Evolutionary conservation across 2,113 vertebrate genomes (phyloP).

Genomic region (Peucedramus taeniatus): DNA sequence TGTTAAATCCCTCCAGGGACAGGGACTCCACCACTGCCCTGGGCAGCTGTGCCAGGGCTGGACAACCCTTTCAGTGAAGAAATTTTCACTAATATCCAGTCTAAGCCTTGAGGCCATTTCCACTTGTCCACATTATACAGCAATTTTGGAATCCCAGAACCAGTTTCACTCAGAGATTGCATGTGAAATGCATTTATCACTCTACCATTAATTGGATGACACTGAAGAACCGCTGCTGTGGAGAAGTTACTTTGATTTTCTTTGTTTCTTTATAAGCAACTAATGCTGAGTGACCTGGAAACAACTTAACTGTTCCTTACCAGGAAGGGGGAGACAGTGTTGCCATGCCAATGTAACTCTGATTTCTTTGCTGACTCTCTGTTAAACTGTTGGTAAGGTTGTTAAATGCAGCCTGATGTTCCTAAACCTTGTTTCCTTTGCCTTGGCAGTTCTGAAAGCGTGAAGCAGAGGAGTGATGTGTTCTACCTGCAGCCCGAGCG

Average conservation of each 20-base stretch:
- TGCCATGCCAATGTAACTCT: background rate
- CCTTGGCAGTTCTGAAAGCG: slow-evolving; percentile 84
- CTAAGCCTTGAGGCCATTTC: background rate
- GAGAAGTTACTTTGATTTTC: background rate
- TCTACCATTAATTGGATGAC: background rate
- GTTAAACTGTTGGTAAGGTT: background rate
- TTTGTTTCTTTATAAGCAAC: background rate
- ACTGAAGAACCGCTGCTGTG: background rate
- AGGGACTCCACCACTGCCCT: background rate
- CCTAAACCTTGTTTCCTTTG: background rate
- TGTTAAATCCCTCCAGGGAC: background rate
- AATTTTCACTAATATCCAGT: background rate
- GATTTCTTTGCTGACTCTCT: background rate
- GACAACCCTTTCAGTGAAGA: background rate
- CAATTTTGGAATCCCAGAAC: background rate
- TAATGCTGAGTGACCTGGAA: background rate
- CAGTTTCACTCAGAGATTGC: background rate
- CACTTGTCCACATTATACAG: background rate
- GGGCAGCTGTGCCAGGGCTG: background rate
- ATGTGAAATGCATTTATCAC: background rate
- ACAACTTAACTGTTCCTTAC: background rate
- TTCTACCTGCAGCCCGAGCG: slow-evolving; percentile 97
- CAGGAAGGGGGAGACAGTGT: background rate
- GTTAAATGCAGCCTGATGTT: background rate
- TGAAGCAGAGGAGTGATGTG: slow-evolving; percentile 91